Evolutionary conservation across 2,888 invertebrate genomes (phyloP).

Genomic region (Phorcus lineatus): DNA sequence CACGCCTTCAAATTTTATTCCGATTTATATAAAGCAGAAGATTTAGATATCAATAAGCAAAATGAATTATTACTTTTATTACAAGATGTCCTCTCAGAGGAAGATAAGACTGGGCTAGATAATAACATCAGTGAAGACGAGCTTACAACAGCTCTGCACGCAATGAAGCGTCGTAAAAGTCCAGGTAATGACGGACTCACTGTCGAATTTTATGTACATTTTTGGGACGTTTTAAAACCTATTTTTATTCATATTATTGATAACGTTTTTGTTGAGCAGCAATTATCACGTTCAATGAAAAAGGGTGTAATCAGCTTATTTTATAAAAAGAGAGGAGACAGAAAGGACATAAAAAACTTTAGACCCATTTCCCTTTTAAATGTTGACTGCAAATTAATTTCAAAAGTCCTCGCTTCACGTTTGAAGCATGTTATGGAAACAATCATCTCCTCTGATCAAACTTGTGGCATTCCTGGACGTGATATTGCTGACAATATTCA

Average conservation of each 20-base stretch:
- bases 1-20: not conserved
- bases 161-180: not conserved
- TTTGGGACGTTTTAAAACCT: not conserved
- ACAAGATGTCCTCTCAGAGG: not conserved
- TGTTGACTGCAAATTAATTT: not conserved
- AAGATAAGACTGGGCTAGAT: not conserved
- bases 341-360: not conserved
- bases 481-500: not conserved
- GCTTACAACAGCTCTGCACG: not conserved
- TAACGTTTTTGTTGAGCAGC: not conserved
- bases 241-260: not conserved
- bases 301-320: not conserved
- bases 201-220: not conserved
- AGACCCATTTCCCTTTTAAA: not conserved
- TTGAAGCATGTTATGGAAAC: not conserved
- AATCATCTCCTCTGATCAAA: not conserved
- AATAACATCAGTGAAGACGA: not conserved
- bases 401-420: not conserved
- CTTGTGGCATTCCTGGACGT: not conserved
- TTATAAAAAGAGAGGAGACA: not conserved
- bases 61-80: not conserved
- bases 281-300: not conserved
- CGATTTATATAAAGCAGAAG: not conserved
- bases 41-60: not conserved
- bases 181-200: conserved; percentile 24